phyloP scores from a whole-genome alignment of 1,140 invertebrate species.

The Aphaenogaster floridana region DNA sequence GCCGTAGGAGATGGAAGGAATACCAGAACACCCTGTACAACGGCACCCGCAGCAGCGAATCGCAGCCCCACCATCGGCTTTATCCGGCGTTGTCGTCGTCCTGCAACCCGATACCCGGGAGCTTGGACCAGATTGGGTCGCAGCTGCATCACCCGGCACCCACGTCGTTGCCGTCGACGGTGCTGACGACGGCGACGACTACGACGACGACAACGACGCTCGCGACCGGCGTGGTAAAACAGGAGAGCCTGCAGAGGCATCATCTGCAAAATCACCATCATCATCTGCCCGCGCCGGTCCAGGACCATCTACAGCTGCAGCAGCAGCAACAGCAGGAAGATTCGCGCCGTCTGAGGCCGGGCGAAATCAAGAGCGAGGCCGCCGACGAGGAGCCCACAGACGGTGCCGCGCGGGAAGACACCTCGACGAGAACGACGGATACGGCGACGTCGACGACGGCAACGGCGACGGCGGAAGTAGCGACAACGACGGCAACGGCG shows the following conservation, averaged over 20 bases:
- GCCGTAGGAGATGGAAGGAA: constrained; percentile 97
- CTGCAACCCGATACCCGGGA: constrained; percentile 78
- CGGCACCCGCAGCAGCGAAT: constrained; percentile 88
- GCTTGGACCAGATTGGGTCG: constrained; percentile 78
- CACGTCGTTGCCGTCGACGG: constrained; percentile 62
- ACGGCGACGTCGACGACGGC: constrained; percentile 63
- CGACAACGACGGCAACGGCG: constrained; percentile 39
- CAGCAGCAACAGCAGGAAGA: constrained; percentile 67
- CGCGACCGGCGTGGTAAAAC: constrained; percentile 73
- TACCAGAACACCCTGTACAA: constrained; percentile 93
- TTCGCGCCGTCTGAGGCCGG: constrained; percentile 69
- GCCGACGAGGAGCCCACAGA: constrained; percentile 77
- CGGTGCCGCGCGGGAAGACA: constrained; percentile 67
- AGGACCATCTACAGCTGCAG: constrained; percentile 56
- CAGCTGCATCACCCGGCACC: constrained; percentile 76
- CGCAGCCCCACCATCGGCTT: constrained; percentile 79
- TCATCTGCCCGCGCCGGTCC: constrained; percentile 27
- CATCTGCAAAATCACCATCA: constrained; percentile 77
- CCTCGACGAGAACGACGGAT: constrained; percentile 62
- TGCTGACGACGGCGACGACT: constrained; percentile 70
- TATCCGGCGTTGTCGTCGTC: constrained; percentile 76
- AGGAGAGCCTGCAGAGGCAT: constrained; percentile 78
- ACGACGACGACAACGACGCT: constrained; percentile 75
- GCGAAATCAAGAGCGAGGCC: constrained; percentile 78
- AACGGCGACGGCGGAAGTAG: constrained; percentile 49